Conservation (phyloP, 2,888 invertebrate species). For the Mythimna lalbum region DNA sequence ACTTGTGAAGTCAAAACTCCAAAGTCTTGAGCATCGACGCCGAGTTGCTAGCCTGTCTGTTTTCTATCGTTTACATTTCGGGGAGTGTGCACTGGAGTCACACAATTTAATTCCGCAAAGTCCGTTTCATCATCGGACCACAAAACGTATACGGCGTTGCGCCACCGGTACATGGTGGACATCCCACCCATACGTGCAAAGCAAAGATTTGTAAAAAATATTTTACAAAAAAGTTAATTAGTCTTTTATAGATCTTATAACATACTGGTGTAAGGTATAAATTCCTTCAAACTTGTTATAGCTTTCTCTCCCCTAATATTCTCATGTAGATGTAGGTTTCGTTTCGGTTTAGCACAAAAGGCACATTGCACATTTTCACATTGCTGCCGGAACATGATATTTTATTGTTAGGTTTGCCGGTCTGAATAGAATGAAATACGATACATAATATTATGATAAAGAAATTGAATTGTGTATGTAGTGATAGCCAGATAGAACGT, state of each 20-base stretch:
- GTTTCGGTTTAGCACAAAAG: slow-evolving; percentile 22
- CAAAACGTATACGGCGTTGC: no score
- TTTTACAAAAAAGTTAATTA: neutral
- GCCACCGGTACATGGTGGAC: no score
- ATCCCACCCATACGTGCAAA: no score
- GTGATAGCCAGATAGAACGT: slow-evolving; percentile 1
- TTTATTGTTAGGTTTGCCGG: slow-evolving; percentile 33
- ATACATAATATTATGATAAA: slow-evolving; percentile 35
- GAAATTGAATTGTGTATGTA: slow-evolving; percentile 22
- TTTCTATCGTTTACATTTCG: no score
- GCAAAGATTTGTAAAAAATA: no score
- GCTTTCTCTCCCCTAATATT: slow-evolving; percentile 21
- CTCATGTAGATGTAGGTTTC: neutral
- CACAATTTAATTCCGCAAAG: no score
- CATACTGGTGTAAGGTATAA: neutral
- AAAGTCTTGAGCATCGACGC: no score
- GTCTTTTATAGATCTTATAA: slow-evolving; percentile 7
- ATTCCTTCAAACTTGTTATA: neutral
- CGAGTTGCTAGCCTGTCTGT: no score
- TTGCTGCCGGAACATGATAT: slow-evolving; percentile 38
- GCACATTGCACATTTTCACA: slow-evolving; percentile 30
- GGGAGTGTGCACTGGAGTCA: no score
- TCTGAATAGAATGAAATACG: slow-evolving; percentile 40
- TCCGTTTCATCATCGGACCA: no score
- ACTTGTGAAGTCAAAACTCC: no score